These are phyloP conservation scores for Lethenteron reissneri DNA, from an alignment of 2,113 vertebrate genomes.

Conservation along the genomic window DNA sequence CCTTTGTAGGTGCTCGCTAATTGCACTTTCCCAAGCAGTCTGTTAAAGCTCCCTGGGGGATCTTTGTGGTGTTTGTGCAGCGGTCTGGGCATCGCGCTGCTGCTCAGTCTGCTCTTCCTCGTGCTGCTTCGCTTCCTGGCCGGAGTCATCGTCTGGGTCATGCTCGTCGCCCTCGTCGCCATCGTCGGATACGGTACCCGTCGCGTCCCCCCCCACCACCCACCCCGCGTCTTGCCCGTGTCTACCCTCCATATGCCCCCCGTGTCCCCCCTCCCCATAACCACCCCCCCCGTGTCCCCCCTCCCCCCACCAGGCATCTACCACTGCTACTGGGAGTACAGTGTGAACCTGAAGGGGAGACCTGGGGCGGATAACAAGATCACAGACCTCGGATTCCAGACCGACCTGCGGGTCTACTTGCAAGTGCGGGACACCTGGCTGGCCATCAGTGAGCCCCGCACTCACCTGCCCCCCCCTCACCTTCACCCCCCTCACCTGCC, in stretches of 20 bases:
- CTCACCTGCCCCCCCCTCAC: not conserved
- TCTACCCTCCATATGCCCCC: too few species aligned
- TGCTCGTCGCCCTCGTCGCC: not conserved
- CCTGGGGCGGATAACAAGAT: slow-evolving; percentile 4
- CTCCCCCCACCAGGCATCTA: not conserved
- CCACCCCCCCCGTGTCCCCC: too few species aligned
- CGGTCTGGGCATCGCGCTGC: not conserved
- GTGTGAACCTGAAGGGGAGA: slow-evolving; percentile 1
- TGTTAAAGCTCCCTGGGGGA: not conserved
- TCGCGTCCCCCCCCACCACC: too few species aligned
- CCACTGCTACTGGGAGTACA: slow-evolving; percentile 7
- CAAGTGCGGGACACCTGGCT: not conserved
- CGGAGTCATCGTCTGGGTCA: not conserved
- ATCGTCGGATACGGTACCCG: not conserved
- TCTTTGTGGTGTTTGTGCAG: not conserved
- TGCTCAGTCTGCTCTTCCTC: slow-evolving; percentile 1
- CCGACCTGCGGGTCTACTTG: not conserved
- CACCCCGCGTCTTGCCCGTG: too few species aligned
- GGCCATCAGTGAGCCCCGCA: not conserved
- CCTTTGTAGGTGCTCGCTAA: too few species aligned
- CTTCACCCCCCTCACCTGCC: not conserved
- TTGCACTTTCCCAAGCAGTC: too few species aligned
- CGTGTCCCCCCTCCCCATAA: too few species aligned
- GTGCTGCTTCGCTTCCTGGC: slow-evolving; percentile 1
- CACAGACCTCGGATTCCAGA: not conserved